A percentile compares a stretch with the other conserved stretches of the same genome.
Evolutionary conservation across 2,888 invertebrate genomes (phyloP).

Genomic region (Tortricodes alternella): DNA sequence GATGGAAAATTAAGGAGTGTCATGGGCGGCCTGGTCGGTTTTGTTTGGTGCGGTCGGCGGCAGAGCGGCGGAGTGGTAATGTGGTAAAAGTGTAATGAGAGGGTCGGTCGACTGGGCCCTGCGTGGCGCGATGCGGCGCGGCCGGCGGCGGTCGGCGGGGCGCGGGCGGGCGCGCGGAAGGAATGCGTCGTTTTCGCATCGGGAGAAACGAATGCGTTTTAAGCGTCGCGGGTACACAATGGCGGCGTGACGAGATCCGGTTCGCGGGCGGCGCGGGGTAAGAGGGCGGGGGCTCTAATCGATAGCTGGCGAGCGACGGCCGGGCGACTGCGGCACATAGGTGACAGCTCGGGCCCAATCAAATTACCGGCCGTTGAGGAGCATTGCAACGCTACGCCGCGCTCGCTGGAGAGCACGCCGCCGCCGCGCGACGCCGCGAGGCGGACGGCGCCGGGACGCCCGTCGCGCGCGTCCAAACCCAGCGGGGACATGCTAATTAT

Average conservation of each 20-base stretch:
- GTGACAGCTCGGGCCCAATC: slow-evolving; percentile 82
- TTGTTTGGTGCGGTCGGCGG: slow-evolving; percentile 41
- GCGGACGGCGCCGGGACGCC: slow-evolving; percentile 44
- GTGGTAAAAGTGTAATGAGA: slow-evolving; percentile 73
- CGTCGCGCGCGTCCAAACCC: slow-evolving; percentile 39
- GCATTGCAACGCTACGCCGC: slow-evolving; percentile 66
- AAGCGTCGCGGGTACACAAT: slow-evolving; percentile 83
- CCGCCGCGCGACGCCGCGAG: slow-evolving; percentile 18
- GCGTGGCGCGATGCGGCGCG: slow-evolving; percentile 59
- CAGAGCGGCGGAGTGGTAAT: slow-evolving; percentile 44
- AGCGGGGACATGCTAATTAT: too few relatives aligned
- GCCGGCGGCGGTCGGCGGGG: slow-evolving; percentile 56
- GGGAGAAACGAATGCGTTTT: slow-evolving; percentile 83
- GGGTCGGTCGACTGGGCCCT: slow-evolving; percentile 54
- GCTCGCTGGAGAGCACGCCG: slow-evolving; percentile 62
- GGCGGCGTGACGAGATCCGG: slow-evolving; percentile 83
- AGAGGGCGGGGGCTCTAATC: slow-evolving; percentile 76
- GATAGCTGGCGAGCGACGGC: slow-evolving; percentile 82
- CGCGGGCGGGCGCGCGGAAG: slow-evolving; percentile 77
- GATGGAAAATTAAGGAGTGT: slow-evolving; percentile 23
- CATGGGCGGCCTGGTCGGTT: slow-evolving; percentile 30
- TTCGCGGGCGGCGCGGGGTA: slow-evolving; percentile 77
- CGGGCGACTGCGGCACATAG: slow-evolving; percentile 81
- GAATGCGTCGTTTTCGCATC: slow-evolving; percentile 83
- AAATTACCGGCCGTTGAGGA: slow-evolving; percentile 78